Percentiles rank a stretch among this genome's conserved stretches.
phyloP scores from a whole-genome alignment of 2,888 invertebrate species.

The Tetropium fuscum region DNA sequence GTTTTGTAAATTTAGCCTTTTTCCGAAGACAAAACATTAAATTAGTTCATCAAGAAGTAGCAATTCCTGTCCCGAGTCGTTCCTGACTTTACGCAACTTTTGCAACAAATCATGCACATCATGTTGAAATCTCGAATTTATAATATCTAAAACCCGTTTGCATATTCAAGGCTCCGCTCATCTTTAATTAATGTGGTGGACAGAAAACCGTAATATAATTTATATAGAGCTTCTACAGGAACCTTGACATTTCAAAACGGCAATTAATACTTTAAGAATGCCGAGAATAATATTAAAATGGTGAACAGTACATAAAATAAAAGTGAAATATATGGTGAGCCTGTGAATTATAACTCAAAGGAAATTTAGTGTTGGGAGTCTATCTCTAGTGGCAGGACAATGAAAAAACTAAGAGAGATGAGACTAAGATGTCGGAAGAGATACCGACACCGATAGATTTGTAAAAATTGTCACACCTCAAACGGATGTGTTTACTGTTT shows the following conservation, averaged over 20 bases:
- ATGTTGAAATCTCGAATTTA: constrained; percentile 36
- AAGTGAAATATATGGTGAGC: constrained; percentile 36
- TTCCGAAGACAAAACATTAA: too few relatives aligned
- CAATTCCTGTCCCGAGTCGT: too few relatives aligned
- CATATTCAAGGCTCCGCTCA: constrained; percentile 47
- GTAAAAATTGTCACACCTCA: too few relatives aligned
- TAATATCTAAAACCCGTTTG: constrained; percentile 32
- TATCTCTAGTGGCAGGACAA: too few relatives aligned
- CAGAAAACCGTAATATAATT: constrained; percentile 56
- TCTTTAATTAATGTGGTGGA: constrained; percentile 55
- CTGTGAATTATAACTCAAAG: constrained; percentile 11
- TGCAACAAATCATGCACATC: constrained; percentile 34
- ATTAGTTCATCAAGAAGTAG: too few relatives aligned
- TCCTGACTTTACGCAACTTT: constrained; percentile 25
- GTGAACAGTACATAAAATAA: constrained; percentile 40
- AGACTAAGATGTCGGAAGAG: too few relatives aligned
- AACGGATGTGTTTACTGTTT: too few relatives aligned
- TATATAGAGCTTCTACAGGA: constrained; percentile 55
- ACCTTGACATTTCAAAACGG: constrained; percentile 59
- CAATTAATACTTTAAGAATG: constrained; percentile 57
- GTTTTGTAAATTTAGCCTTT: too few relatives aligned
- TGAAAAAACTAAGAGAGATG: too few relatives aligned
- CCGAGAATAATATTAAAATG: constrained; percentile 45
- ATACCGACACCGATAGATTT: too few relatives aligned
- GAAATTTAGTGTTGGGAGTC: too few relatives aligned